Evolutionary conservation across 2,888 invertebrate species (phyloP), one percentile per base, ranked within the genome.

Genomic region (Gonocerus acuteangulatus): DNA sequence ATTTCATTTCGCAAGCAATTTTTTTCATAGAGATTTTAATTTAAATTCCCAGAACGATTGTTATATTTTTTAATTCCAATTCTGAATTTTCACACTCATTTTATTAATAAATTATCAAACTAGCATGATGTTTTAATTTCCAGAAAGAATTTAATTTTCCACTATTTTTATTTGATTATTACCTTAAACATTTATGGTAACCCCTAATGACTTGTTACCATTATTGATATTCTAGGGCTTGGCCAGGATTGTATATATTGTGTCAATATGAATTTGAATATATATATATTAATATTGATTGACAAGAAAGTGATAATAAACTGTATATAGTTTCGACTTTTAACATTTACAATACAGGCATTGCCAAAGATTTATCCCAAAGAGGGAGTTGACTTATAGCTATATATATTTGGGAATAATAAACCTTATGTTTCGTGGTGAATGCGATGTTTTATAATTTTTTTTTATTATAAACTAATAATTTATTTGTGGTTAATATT

Each of bases 291-390:
- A 22, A 19, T 32, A 34, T 18, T 18, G 48, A 59, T 60, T 60
- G 42, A 60, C 32, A 21, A 42, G 51, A 42, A 60, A 60, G 57
- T 57, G 57, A 57, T 57, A 47, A 47, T 47, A 57, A 57, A 19
- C 21, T 57, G 57, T 57, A 57, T 9, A 57, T 57, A 57, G 57
- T 47, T 16, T 47, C 57, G 45, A 57, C 36, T 47, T 59, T 21
- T 16, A 59, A 32, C 32, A 54, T 54, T 54, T 54, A 54, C 21
- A 19, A 54, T 54, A 54, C 36, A 60, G 61, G 63, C 63, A 54
- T 60, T 63, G 63, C 63, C 63, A 63, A 63, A 63, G 63, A 63
- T 60, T 62, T 60, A 47, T 63, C 52, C 61, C 61, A 52, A 61
- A 52, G 61, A 61, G 52, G 52, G 32, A 59, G 13, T 36, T 59